phyloP scores from a whole-genome alignment of 2,888 invertebrate genomes.

The Choristoneura rosaceana region DNA sequence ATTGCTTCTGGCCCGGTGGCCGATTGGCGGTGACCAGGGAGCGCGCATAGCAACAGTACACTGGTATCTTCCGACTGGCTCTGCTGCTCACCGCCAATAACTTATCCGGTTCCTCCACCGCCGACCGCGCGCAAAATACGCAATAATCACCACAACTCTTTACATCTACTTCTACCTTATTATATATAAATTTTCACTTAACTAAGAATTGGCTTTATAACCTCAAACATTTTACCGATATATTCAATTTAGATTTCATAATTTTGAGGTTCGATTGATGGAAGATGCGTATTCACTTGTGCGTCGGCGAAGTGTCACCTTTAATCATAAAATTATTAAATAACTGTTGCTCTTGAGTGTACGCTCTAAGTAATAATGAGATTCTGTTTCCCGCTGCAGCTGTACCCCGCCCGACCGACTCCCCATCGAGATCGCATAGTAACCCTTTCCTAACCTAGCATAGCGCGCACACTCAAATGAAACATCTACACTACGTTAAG shows the following conservation, averaged over 20 bases:
- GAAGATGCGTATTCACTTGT: slow-evolving; percentile 70
- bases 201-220: slow-evolving; percentile 76
- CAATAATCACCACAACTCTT: slow-evolving; percentile 66
- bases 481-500: slow-evolving; percentile 55
- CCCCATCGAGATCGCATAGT: background rate
- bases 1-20: no score
- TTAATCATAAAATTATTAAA: slow-evolving; percentile 54
- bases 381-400: slow-evolving; percentile 31
- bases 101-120: slow-evolving; percentile 31
- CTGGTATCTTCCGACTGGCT: background rate
- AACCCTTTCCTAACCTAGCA: slow-evolving; percentile 6
- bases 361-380: slow-evolving; percentile 44
- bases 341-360: slow-evolving; percentile 49
- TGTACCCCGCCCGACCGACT: background rate
- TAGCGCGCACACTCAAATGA: slow-evolving; percentile 28
- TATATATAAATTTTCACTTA: slow-evolving; percentile 77
- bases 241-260: slow-evolving; percentile 51
- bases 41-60: background rate
- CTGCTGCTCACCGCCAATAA: background rate
- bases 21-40: background rate
- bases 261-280: slow-evolving; percentile 57
- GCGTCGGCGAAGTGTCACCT: slow-evolving; percentile 61
- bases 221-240: slow-evolving; percentile 64
- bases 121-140: slow-evolving; percentile 60
- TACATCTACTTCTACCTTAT: slow-evolving; percentile 75